Conservation (phyloP, 2,888 invertebrate genomes). For the Thyatira batis region DNA sequence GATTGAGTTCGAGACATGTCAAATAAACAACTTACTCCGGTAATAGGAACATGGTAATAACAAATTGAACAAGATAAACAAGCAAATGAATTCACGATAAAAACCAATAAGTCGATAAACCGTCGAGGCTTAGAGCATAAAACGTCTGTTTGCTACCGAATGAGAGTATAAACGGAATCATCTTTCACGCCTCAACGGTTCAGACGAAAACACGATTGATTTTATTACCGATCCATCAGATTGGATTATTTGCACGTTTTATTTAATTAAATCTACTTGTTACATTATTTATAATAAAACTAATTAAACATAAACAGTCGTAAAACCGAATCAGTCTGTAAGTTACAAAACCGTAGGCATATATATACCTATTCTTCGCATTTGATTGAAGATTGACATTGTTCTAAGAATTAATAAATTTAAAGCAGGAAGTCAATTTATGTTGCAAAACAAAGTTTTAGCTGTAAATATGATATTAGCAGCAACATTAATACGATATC, state of each 20-base stretch:
- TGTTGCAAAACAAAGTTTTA: conserved; percentile 34
- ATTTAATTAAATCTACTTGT: conserved; percentile 5
- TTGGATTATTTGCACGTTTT: conserved; percentile 13
- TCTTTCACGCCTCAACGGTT: conserved; percentile 44
- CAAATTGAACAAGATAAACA: conserved; percentile 58
- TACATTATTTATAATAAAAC: background rate
- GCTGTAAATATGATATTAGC: conserved; percentile 66
- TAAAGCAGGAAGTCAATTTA: conserved; percentile 41
- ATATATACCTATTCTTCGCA: background rate
- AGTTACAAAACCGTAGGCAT: too few species aligned
- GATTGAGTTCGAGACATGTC: conserved; percentile 34
- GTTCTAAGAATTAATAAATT: conserved; percentile 19
- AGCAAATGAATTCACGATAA: conserved; percentile 59
- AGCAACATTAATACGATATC: conserved; percentile 71
- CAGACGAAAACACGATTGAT: conserved; percentile 45
- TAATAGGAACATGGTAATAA: conserved; percentile 54
- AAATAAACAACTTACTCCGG: conserved; percentile 51
- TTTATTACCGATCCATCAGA: conserved; percentile 41
- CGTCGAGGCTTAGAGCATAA: conserved; percentile 45
- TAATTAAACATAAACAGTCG: background rate
- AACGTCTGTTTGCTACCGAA: conserved; percentile 51
- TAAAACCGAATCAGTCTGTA: background rate
- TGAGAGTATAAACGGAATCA: conserved; percentile 52
- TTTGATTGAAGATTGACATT: background rate
- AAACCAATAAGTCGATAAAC: conserved; percentile 67